Conservation (phyloP, 2,797 vertebrate species). For the Sebastes flavidus region DNA sequence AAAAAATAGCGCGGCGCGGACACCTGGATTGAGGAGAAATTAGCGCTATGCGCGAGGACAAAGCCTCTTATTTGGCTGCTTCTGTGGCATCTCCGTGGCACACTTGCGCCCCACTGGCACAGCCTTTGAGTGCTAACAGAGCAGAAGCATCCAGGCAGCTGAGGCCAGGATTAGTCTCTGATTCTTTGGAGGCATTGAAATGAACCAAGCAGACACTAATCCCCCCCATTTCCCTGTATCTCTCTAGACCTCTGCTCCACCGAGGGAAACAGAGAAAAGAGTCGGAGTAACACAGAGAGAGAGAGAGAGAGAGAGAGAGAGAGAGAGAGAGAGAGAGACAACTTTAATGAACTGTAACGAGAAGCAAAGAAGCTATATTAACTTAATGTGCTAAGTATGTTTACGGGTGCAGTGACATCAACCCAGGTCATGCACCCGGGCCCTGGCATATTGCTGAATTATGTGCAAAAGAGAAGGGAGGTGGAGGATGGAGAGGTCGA, state of each 20-base stretch:
- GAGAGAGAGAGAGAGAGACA: background rate
- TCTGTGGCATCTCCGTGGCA: slow-evolving; percentile 37
- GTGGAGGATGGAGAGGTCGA: background rate
- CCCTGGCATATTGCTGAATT: slow-evolving; percentile 4
- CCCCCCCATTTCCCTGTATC: slow-evolving; percentile 44
- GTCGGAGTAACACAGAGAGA: background rate
- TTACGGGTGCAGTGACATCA: slow-evolving; percentile 25
- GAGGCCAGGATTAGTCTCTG: slow-evolving; percentile 65
- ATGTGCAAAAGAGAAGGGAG: background rate
- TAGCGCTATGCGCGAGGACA: slow-evolving; percentile 58
- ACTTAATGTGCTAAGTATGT: slow-evolving; percentile 48
- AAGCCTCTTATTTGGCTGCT: slow-evolving; percentile 67
- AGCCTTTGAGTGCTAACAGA: slow-evolving; percentile 56
- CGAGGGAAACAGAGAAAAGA: slow-evolving; percentile 14
- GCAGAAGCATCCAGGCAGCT: slow-evolving; percentile 62
- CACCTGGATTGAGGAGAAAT: slow-evolving; percentile 67
- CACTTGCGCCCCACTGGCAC: slow-evolving; percentile 46
- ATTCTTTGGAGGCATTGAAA: slow-evolving; percentile 71
- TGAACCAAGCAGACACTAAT: slow-evolving; percentile 72
- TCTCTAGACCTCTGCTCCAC: slow-evolving; percentile 52
- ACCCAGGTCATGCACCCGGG: slow-evolving; percentile 3
- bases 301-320: background rate
- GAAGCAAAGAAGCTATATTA: slow-evolving; percentile 31
- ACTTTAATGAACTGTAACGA: slow-evolving; percentile 52
- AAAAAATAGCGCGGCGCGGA: slow-evolving; percentile 25